phyloP scores from a whole-genome alignment of 1,140 invertebrate species.

The Rhopalosiphum maidis region DNA sequence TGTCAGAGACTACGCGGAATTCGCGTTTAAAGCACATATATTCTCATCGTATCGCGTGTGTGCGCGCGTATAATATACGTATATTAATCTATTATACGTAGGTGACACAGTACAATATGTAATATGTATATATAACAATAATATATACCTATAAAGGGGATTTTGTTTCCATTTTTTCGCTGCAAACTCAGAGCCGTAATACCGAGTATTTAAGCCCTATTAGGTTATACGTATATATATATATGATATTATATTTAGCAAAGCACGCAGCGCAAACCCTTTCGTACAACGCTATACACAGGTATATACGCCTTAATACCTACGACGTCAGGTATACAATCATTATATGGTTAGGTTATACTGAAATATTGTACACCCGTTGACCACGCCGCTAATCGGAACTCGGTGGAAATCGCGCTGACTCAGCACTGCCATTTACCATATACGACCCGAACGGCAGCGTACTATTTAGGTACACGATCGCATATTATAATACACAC shows the following conservation, averaged over 20 bases:
- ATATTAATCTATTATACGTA: not conserved
- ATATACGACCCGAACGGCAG: not conserved
- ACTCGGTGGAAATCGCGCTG: not conserved
- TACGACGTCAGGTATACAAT: not conserved
- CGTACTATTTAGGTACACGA: not conserved
- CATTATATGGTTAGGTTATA: not conserved
- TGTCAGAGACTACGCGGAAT: not conserved
- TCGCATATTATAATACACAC: not conserved
- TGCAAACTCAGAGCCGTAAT: not conserved
- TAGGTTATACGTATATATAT: not conserved
- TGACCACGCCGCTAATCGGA: not conserved
- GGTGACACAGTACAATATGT: not conserved
- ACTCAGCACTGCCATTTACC: conserved; percentile 11
- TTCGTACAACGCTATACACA: not conserved
- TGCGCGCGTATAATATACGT: not conserved
- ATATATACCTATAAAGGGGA: not conserved
- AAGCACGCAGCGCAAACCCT: not conserved
- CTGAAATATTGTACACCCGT: not conserved
- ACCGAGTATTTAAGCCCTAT: not conserved
- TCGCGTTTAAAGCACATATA: not conserved
- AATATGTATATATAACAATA: not conserved
- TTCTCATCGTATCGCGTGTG: not conserved
- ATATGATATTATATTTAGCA: not conserved
- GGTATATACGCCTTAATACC: too few species aligned
- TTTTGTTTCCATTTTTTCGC: not conserved